phyloP scores from a whole-genome alignment of 2,113 vertebrate genomes.

The Mystacornis crossleyi region DNA sequence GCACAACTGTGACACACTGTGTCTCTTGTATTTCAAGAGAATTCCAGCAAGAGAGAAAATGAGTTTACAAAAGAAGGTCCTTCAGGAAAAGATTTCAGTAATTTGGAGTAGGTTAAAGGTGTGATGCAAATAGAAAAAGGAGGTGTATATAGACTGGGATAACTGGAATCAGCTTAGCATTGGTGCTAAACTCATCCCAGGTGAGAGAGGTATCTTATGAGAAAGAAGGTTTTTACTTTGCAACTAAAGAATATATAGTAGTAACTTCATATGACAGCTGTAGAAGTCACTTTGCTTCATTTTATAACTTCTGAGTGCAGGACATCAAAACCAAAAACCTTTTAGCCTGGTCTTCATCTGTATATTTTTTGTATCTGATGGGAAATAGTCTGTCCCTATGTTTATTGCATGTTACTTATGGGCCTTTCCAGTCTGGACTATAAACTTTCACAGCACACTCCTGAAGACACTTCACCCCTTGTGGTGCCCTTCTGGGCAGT shows the following conservation, averaged over 20 bases:
- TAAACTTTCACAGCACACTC: conserved; percentile 2
- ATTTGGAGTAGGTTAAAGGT: not conserved
- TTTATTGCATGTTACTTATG: not conserved
- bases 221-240: not conserved
- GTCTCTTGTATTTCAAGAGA: accelerated
- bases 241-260: not conserved
- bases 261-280: not conserved
- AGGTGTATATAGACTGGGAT: not conserved
- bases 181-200: not conserved
- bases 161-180: not conserved
- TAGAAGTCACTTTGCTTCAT: not conserved
- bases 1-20: not conserved
- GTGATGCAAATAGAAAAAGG: not conserved
- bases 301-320: not conserved
- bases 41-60: not conserved
- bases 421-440: not conserved
- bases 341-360: not conserved
- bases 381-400: not conserved
- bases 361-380: conserved; percentile 10
- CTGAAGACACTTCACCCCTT: not conserved
- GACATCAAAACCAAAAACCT: conserved; percentile 10
- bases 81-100: not conserved
- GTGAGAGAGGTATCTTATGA: not conserved
- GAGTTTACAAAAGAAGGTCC: not conserved
- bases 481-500: not conserved